These are phyloP conservation scores for Dermochelys coriacea DNA, from an alignment of 2,797 vertebrate species.

Conservation along the genomic window DNA sequence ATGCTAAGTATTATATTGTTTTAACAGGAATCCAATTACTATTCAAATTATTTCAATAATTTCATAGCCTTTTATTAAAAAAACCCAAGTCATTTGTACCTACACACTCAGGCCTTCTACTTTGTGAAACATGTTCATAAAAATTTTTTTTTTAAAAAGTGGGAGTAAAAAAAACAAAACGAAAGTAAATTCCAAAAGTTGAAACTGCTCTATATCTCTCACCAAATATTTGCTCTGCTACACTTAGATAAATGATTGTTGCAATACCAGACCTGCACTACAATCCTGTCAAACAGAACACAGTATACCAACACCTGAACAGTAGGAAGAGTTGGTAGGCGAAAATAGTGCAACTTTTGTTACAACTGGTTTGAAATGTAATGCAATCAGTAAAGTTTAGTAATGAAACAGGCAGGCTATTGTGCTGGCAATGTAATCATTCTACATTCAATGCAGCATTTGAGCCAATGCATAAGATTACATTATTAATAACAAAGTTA, in stretches of 20 bases:
- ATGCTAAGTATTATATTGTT: background rate
- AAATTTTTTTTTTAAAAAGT: background rate
- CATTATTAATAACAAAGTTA: background rate
- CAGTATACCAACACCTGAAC: background rate
- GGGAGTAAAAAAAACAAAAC: background rate
- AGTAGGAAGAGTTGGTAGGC: background rate
- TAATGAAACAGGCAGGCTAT: background rate
- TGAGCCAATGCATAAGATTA: background rate
- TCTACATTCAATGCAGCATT: background rate
- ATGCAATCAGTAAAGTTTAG: background rate
- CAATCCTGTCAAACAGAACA: background rate
- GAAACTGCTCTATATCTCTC: background rate
- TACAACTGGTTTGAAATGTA: rapidly evolving
- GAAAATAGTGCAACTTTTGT: background rate
- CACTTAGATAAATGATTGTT: background rate
- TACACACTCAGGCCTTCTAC: background rate
- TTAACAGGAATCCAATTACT: background rate
- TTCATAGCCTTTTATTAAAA: background rate
- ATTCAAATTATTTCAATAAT: background rate
- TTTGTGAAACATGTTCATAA: background rate
- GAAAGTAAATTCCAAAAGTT: background rate
- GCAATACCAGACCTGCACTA: background rate
- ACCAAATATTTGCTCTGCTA: background rate
- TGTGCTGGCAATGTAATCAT: background rate
- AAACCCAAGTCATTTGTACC: background rate